phyloP scores from a whole-genome alignment of 2,113 vertebrate genomes.

The Pseudorasbora parva region DNA sequence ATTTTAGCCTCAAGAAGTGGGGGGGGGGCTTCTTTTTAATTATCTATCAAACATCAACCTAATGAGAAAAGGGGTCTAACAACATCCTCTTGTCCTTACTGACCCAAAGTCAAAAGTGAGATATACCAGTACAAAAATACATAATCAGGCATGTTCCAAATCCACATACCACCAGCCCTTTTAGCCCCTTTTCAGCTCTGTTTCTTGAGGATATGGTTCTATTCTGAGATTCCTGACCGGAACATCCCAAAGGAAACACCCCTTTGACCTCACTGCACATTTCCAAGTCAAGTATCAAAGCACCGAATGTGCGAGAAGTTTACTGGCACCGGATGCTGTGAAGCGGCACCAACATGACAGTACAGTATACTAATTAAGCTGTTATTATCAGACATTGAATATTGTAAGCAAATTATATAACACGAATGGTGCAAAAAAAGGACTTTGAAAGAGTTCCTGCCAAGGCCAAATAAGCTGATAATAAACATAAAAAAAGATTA shows the following conservation, averaged over 20 bases:
- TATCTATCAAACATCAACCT: slow-evolving; percentile 2
- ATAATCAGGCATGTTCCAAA: slow-evolving; percentile 22
- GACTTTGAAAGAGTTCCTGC: background rate
- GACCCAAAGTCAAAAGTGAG: background rate
- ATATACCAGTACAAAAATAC: background rate
- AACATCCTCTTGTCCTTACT: background rate
- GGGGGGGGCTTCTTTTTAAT: background rate
- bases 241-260: slow-evolving; percentile 34
- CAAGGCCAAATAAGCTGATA: background rate
- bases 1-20: background rate
- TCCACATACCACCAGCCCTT: slow-evolving; percentile 22
- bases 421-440: background rate
- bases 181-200: slow-evolving; percentile 19
- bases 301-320: background rate
- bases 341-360: background rate
- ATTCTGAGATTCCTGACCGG: slow-evolving; percentile 42
- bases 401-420: background rate
- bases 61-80: background rate
- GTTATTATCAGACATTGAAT: background rate
- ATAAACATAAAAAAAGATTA: background rate
- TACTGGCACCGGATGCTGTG: background rate
- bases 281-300: slow-evolving; percentile 31
- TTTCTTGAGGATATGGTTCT: slow-evolving; percentile 51
- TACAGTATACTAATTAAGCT: background rate
- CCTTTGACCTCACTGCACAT: background rate